These are phyloP conservation scores for Macrochelys suwanniensis DNA, from an alignment of 2,797 vertebrate genomes.

Conservation along the genomic window DNA sequence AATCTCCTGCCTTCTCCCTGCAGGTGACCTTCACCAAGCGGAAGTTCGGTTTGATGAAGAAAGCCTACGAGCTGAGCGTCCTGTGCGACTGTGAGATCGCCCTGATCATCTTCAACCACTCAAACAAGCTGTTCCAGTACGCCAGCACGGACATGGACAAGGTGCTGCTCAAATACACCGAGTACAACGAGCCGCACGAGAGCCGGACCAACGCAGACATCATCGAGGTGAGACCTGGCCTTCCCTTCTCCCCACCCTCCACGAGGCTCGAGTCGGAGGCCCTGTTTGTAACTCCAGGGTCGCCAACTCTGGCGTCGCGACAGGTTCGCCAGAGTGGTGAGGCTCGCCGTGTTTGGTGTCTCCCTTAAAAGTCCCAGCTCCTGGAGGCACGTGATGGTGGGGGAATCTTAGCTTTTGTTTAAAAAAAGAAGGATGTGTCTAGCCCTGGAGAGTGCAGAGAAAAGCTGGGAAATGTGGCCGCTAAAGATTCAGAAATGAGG, in stretches of 20 bases:
- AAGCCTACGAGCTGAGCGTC: constrained; percentile 91
- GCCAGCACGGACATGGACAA: constrained; percentile 96
- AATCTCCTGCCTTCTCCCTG: neutral
- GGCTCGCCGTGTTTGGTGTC: neutral
- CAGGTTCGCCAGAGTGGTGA: neutral
- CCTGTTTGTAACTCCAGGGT: neutral
- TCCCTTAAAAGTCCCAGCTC: neutral
- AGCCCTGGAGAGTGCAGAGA: neutral
- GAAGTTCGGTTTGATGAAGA: constrained; percentile 93
- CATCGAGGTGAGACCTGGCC: constrained; percentile 86
- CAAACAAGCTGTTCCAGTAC: constrained; percentile 98
- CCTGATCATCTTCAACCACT: constrained; percentile 99
- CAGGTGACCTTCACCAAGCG: constrained; percentile 98
- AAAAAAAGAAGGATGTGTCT: neutral
- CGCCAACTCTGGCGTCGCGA: neutral
- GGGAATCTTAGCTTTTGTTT: neutral
- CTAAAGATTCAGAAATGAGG: neutral
- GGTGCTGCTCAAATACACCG: constrained; percentile 93
- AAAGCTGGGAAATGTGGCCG: neutral
- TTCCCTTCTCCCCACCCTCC: accelerated
- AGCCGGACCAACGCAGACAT: constrained; percentile 97
- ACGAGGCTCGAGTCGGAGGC: neutral
- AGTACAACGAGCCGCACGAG: constrained; percentile 98
- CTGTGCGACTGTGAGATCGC: constrained; percentile 97
- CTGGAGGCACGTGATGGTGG: neutral